phyloP scores from a whole-genome alignment of 2,888 invertebrate species.

The Cataglyphis cursor region DNA sequence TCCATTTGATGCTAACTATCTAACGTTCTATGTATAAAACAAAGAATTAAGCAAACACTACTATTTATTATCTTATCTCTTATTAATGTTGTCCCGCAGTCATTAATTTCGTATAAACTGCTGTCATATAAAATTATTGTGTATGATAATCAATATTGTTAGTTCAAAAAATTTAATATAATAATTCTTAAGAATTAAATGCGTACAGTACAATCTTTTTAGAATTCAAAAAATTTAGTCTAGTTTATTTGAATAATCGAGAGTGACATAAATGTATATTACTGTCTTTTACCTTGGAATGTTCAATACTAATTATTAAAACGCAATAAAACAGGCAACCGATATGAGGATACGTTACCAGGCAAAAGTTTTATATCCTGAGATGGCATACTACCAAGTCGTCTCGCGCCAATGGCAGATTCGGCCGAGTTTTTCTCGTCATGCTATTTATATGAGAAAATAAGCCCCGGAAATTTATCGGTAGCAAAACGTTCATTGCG shows the following conservation, averaged over 20 bases:
- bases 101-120: neutral
- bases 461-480: slow-evolving; percentile 67
- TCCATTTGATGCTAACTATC: neutral
- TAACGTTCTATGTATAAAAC: neutral
- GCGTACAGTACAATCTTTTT: neutral
- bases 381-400: slow-evolving; percentile 75
- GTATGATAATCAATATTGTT: neutral
- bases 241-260: neutral
- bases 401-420: slow-evolving; percentile 72
- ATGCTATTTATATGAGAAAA: slow-evolving; percentile 72
- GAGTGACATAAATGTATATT: neutral
- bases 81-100: neutral
- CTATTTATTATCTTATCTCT: neutral
- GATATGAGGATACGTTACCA: slow-evolving; percentile 63
- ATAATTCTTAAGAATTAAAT: neutral
- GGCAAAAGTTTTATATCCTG: slow-evolving; percentile 75
- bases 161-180: neutral
- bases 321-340: slow-evolving; percentile 54
- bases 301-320: slow-evolving; percentile 54
- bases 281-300: neutral
- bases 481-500: slow-evolving; percentile 48
- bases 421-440: slow-evolving; percentile 71
- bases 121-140: neutral
- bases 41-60: neutral
- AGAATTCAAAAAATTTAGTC: neutral